A percentile compares a stretch with the other conserved stretches of the same genome.
Evolutionary conservation across 92 coral and sea anemone genomes (phyloP).

Genomic region (Phymanthus crucifer): DNA sequence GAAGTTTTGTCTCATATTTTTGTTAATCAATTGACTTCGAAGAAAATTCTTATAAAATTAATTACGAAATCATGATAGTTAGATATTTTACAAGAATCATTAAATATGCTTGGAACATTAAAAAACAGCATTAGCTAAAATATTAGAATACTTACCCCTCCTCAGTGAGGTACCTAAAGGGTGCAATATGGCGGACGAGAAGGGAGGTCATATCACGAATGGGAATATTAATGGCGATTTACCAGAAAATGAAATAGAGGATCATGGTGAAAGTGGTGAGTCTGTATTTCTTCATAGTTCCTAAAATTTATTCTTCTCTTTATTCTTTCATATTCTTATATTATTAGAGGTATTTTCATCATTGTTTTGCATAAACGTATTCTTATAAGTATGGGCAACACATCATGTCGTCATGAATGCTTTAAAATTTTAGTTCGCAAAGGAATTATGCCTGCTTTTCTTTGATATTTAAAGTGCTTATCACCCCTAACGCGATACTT

Average conservation of each 20-base stretch:
- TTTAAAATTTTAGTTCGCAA: not conserved
- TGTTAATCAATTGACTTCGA: not conserved
- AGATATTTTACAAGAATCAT: not conserved
- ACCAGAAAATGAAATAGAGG: slow-evolving; percentile 13
- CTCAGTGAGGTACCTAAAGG: not conserved
- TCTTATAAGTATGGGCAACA: no score
- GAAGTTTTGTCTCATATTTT: not conserved
- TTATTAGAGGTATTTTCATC: not conserved
- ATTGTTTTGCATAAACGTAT: not conserved
- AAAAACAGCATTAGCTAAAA: not conserved
- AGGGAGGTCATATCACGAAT: slow-evolving; percentile 25
- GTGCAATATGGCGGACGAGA: slow-evolving; percentile 7
- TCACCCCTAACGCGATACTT: no score
- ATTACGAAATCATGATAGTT: not conserved
- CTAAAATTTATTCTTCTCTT: not conserved
- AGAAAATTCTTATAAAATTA: not conserved
- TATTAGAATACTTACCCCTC: not conserved
- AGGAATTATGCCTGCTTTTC: no score
- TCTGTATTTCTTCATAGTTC: not conserved
- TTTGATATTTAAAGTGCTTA: no score
- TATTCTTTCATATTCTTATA: not conserved
- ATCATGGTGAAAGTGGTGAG: slow-evolving; percentile 46
- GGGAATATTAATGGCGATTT: slow-evolving; percentile 36
- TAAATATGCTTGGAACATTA: not conserved
- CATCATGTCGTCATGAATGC: not conserved